Evolutionary conservation across 35 echinoderm and acorn worm species (phyloP).

Genomic region (Nesometra sesokonis): DNA sequence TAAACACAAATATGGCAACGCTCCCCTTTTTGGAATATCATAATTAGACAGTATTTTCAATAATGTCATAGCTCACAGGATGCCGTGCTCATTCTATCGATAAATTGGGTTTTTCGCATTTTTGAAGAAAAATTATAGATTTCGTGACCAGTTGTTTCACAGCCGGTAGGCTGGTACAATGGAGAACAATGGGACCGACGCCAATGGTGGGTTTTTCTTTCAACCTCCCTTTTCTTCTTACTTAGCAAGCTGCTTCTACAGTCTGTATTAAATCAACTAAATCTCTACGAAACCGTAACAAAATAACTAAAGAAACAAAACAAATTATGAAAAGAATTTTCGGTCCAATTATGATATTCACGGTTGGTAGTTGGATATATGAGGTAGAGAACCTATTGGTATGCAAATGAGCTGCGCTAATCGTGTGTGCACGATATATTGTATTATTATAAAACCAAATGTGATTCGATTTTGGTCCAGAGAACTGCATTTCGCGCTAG

Average conservation of each 20-base stretch:
- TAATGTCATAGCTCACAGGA: not conserved
- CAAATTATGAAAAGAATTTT: not conserved
- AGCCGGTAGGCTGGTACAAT: not conserved
- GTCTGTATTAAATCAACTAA: not conserved
- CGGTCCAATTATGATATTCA: not conserved
- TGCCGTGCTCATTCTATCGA: not conserved
- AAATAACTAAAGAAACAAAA: constrained; percentile 1
- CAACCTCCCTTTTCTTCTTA: not conserved
- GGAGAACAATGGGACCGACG: not conserved
- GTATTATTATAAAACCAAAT: constrained; percentile 1
- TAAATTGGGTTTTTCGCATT: not conserved
- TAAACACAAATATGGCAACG: not conserved
- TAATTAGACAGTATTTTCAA: not conserved
- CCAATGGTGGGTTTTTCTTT: not conserved
- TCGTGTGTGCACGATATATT: not conserved
- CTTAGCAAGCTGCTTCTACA: not conserved
- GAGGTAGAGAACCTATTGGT: not conserved
- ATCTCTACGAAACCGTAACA: not conserved
- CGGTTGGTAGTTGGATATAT: not conserved
- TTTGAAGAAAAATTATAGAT: constrained; percentile 1
- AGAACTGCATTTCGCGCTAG: not conserved
- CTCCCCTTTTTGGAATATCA: not conserved
- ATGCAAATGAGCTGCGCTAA: not conserved
- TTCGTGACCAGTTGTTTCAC: not conserved
- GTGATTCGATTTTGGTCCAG: not conserved